Evolutionary conservation across 2,888 invertebrate genomes (phyloP).

Genomic region (Ecdyonurus torrentis): DNA sequence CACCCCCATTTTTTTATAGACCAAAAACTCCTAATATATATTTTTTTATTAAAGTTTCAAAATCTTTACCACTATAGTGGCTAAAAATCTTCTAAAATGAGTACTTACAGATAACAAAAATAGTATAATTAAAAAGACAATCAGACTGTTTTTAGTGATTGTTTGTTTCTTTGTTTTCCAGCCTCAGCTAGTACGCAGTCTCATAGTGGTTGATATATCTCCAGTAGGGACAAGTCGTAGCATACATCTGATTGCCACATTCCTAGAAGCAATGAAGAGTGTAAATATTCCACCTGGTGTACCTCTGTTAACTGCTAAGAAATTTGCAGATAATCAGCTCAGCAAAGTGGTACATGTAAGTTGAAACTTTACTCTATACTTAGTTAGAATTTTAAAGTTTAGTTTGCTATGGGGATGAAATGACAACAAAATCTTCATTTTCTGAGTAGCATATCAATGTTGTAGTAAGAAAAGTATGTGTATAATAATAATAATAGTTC

Average conservation of each 20-base stretch:
- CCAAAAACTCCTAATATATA: too few relatives aligned
- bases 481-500: too few relatives aligned
- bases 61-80: too few relatives aligned
- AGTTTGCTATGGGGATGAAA: too few relatives aligned
- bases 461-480: too few relatives aligned
- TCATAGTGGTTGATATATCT: conserved; percentile 55
- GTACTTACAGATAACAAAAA: neutral
- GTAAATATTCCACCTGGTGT: conserved; percentile 41
- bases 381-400: too few relatives aligned
- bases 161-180: conserved; percentile 23
- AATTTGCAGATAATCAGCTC: conserved; percentile 46
- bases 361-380: too few relatives aligned
- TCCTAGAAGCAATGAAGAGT: conserved; percentile 48
- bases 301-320: conserved; percentile 51
- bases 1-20: too few relatives aligned
- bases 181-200: conserved; percentile 44
- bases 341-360: conserved; percentile 28
- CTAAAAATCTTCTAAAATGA: conserved; percentile 10
- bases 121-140: neutral
- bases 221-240: conserved; percentile 45
- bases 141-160: neutral
- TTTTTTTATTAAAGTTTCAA: too few relatives aligned
- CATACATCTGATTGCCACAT: conserved; percentile 39
- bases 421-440: too few relatives aligned
- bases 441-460: too few relatives aligned